These are phyloP conservation scores for Phanerotoma sp. DNA, from an alignment of 2,888 invertebrate genomes.

Conservation along the genomic window DNA sequence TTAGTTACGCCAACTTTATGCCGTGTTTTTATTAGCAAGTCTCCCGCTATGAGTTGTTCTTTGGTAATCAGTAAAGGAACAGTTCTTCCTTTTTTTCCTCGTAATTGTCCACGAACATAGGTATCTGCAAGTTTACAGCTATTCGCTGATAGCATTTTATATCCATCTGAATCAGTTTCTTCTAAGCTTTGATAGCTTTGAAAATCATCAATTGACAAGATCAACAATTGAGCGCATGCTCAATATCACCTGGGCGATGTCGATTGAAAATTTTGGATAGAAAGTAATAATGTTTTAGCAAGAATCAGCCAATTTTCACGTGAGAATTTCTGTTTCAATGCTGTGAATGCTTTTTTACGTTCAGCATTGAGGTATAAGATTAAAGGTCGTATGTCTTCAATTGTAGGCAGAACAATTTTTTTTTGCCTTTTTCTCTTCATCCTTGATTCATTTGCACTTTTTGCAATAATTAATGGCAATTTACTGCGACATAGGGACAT, in stretches of 20 bases:
- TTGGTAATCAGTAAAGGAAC: constrained; percentile 23
- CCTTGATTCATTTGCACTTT: constrained; percentile 4
- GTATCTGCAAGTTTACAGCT: constrained; percentile 25
- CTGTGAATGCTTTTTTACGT: neutral
- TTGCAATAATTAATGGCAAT: constrained; percentile 1
- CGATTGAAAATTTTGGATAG: constrained; percentile 33
- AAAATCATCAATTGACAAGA: constrained; percentile 30
- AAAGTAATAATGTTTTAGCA: constrained; percentile 24
- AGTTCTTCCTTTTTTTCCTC: constrained; percentile 21
- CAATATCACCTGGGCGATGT: constrained; percentile 33
- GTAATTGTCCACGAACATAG: constrained; percentile 24
- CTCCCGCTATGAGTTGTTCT: constrained; percentile 14
- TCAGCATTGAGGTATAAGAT: constrained; percentile 1
- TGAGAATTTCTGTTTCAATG: constrained; percentile 14
- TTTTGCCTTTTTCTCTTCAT: constrained; percentile 2
- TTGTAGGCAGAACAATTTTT: constrained; percentile 8
- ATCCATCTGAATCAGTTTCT: constrained; percentile 22
- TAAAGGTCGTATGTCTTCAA: constrained; percentile 18
- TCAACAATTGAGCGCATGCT: too few species aligned
- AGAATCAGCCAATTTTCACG: constrained; percentile 21
- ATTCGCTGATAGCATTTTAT: constrained; percentile 14
- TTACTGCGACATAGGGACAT: neutral
- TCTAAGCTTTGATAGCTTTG: constrained; percentile 27
- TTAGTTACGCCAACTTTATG: constrained; percentile 18
- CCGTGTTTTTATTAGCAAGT: constrained; percentile 8